These are phyloP conservation scores for Plusia festucae DNA, from an alignment of 2,888 invertebrate species.

Conservation along the genomic window DNA sequence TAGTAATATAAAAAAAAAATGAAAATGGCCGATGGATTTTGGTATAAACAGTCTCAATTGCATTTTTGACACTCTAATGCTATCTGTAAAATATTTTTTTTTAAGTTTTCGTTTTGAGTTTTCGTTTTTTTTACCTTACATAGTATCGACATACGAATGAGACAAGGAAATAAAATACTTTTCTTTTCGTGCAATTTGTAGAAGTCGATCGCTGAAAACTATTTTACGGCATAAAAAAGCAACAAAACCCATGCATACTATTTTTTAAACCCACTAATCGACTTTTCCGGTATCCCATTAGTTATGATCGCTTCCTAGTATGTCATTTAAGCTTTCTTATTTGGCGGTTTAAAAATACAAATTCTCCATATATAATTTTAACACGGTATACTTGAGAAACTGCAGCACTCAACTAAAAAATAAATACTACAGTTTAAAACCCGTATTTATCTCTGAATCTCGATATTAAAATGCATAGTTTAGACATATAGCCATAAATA, in stretches of 20 bases:
- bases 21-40: no score
- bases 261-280: conserved; percentile 42
- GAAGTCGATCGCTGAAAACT: no score
- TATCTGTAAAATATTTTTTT: no score
- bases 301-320: conserved; percentile 42
- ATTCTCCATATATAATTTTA: conserved; percentile 2
- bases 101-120: no score
- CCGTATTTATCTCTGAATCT: neutral
- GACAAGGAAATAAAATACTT: no score
- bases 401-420: neutral
- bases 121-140: no score
- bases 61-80: no score
- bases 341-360: conserved; percentile 52
- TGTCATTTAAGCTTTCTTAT: conserved; percentile 35
- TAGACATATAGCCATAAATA: no score
- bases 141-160: no score
- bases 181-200: no score
- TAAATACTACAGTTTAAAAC: neutral
- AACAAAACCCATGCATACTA: neutral
- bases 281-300: conserved; percentile 49
- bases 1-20: no score
- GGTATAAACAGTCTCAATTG: no score
- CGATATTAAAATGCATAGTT: neutral
- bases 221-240: neutral
- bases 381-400: neutral